Evolutionary conservation across 2,888 invertebrate genomes (phyloP).

Genomic region (Capitulum mitella): DNA sequence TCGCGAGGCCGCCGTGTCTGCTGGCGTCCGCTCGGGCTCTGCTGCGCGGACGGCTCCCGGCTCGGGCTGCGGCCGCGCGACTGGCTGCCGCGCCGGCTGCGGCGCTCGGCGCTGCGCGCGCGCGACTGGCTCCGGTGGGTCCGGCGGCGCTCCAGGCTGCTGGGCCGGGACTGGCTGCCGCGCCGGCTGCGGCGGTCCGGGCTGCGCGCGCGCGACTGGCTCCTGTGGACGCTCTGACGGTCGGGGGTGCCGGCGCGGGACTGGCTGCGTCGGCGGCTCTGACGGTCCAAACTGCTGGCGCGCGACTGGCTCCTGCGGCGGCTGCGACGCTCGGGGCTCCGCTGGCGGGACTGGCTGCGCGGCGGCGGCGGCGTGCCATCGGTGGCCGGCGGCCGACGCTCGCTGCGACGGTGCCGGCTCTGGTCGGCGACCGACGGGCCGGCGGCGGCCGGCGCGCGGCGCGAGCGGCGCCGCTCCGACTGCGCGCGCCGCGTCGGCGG

Average conservation of each 20-base stretch:
- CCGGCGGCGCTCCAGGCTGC: not conserved
- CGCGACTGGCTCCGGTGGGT: not conserved
- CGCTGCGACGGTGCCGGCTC: too few species aligned
- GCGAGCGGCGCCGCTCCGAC: not conserved
- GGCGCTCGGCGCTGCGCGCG: not conserved
- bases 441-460: not conserved
- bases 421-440: not conserved
- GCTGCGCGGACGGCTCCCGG: not conserved
- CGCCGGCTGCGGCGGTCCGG: not conserved
- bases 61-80: not conserved
- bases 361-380: not conserved
- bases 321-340: not conserved
- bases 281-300: too few species aligned
- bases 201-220: not conserved
- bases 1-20: not conserved
- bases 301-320: too few species aligned
- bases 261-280: not conserved
- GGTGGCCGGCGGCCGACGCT: not conserved
- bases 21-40: not conserved
- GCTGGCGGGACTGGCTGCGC: not conserved
- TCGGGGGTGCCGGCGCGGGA: not conserved
- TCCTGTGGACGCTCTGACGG: not conserved
- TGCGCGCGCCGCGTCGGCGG: not conserved
- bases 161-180: not conserved
- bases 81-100: not conserved